phyloP scores from a whole-genome alignment of 1,140 invertebrate species.

The Arctopsyche grandis region DNA sequence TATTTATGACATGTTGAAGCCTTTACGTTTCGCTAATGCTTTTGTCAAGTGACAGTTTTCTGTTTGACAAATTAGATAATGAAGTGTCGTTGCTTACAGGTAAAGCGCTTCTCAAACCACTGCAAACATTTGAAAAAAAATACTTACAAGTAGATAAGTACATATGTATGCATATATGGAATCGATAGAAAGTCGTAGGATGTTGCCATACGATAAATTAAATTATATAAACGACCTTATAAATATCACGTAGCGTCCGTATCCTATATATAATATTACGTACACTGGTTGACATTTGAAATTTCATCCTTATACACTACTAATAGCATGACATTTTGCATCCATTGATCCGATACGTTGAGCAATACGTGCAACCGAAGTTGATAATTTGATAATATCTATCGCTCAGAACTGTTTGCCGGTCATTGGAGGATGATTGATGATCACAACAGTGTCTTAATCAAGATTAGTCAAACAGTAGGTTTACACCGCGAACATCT shows the following conservation, averaged over 20 bases:
- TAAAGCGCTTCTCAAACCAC: not conserved
- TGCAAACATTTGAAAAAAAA: not conserved
- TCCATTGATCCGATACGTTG: constrained; percentile 4
- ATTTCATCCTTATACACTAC: constrained; percentile 8
- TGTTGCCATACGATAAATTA: not conserved
- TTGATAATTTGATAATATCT: constrained; percentile 26
- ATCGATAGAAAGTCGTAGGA: not conserved
- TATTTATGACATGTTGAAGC: constrained; percentile 30
- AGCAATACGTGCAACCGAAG: not conserved
- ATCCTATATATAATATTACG: no score
- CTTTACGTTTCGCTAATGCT: constrained; percentile 17
- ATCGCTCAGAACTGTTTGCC: constrained; percentile 3
- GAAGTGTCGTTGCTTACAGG: not conserved
- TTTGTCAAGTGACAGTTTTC: constrained; percentile 23
- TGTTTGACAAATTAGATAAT: constrained; percentile 27
- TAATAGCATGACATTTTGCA: constrained; percentile 27
- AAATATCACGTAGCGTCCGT: not conserved
- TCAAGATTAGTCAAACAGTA: not conserved
- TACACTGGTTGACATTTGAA: constrained; percentile 1
- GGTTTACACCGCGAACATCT: constrained; percentile 1
- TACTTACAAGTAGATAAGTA: not conserved
- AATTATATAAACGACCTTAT: not conserved
- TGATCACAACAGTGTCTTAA: not conserved
- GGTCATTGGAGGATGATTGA: constrained; percentile 15
- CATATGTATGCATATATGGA: not conserved